Evolutionary conservation across 2,797 vertebrate genomes (phyloP).

Genomic region (Neopelma chrysocephalum): DNA sequence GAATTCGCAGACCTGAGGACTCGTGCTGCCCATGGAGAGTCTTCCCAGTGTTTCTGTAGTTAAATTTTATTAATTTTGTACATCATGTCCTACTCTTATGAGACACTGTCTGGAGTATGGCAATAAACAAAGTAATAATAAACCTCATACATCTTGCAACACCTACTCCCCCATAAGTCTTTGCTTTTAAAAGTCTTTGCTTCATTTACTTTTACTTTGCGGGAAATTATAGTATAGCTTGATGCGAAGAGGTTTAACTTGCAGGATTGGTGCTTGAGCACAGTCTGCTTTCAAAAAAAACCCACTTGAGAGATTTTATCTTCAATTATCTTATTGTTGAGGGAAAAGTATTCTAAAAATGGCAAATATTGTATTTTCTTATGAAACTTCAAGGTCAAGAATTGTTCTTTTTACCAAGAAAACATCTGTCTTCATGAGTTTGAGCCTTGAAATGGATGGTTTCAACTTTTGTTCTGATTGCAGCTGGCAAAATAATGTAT

Average conservation of each 20-base stretch:
- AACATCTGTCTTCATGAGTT: not conserved
- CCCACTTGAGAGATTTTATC: not conserved
- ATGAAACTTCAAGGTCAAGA: not conserved
- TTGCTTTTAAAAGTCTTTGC: not conserved
- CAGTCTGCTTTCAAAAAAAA: not conserved
- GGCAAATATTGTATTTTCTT: not conserved
- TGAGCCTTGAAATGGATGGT: not conserved
- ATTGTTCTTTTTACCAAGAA: not conserved
- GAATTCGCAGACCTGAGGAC: not conserved
- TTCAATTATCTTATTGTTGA: not conserved
- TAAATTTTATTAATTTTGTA: not conserved
- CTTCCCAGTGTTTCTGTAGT: not conserved
- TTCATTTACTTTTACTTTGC: not conserved
- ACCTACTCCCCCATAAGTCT: not conserved
- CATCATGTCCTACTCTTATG: not conserved
- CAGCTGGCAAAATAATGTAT: not conserved
- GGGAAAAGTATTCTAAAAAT: not conserved
- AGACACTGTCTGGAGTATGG: not conserved
- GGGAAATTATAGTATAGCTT: not conserved
- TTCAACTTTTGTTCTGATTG: conserved; percentile 12
- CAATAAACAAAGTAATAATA: not conserved
- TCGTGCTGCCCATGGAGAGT: not conserved
- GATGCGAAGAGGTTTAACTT: not conserved
- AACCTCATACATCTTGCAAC: not conserved
- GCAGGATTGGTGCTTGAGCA: not conserved